These are phyloP conservation scores for Falco novaeseelandiae DNA, from an alignment of 2,797 vertebrate genomes.

Conservation along the genomic window DNA sequence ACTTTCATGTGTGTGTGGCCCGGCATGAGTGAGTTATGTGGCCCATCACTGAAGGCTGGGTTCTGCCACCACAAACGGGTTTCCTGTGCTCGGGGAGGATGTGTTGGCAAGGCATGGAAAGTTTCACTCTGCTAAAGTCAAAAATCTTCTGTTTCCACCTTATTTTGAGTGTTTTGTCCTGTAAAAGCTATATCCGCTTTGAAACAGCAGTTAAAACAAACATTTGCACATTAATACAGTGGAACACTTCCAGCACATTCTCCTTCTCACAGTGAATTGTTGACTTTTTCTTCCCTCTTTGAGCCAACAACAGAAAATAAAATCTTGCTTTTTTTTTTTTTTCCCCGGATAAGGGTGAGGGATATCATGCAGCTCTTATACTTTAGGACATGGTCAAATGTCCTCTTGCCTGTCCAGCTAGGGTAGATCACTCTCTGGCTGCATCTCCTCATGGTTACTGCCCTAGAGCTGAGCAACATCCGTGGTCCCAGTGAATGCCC, in stretches of 20 bases:
- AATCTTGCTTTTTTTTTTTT: neutral
- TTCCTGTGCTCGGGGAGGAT: neutral
- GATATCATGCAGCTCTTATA: neutral
- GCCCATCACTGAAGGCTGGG: neutral
- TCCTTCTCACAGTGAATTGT: neutral
- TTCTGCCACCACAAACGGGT: neutral
- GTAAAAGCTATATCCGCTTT: neutral
- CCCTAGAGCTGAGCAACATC: neutral
- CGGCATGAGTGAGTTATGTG: neutral
- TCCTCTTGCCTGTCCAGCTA: neutral
- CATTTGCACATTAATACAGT: neutral
- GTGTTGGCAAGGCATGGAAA: neutral
- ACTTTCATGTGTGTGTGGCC: neutral
- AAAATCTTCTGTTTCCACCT: neutral
- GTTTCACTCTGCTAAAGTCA: neutral
- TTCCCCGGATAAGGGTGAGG: neutral
- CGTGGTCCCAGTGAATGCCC: rapidly evolving
- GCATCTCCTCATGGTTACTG: neutral
- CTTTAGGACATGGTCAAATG: neutral
- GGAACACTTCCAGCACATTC: neutral
- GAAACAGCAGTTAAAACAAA: neutral
- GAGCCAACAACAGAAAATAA: neutral
- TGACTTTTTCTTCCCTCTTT: neutral
- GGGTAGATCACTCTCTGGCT: neutral
- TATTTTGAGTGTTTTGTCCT: neutral